Evolutionary conservation across 2,113 vertebrate species (phyloP).

Genomic region (Oreochromis tanganicae): DNA sequence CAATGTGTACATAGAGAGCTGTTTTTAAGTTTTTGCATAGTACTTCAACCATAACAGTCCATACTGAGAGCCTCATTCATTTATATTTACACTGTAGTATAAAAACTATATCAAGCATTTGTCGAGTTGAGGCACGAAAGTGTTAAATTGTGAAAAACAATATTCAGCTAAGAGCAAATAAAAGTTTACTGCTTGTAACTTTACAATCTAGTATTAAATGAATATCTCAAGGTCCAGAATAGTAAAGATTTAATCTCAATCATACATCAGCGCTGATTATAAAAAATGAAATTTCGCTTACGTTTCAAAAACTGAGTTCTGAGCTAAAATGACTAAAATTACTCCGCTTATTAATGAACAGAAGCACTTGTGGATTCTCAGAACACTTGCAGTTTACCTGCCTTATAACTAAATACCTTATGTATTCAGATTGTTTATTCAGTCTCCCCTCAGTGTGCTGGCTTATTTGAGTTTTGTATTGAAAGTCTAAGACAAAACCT

Average conservation of each 20-base stretch:
- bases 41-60: not conserved
- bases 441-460: not conserved
- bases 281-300: not conserved
- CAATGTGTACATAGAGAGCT: not conserved
- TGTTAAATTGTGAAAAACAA: not conserved
- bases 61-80: not conserved
- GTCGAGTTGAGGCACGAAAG: not conserved
- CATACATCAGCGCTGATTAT: not conserved
- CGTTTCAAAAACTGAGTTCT: not conserved
- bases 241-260: not conserved
- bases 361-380: not conserved
- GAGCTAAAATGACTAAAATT: not conserved
- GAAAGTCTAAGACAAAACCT: slow-evolving; percentile 2
- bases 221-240: not conserved
- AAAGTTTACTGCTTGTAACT: fast-evolving
- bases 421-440: not conserved
- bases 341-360: not conserved
- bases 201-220: not conserved
- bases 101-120: not conserved
- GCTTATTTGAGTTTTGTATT: not conserved
- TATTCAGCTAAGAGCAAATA: not conserved
- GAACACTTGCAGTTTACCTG: not conserved
- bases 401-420: not conserved
- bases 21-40: not conserved
- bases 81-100: not conserved